Base-by-base conservation (phyloP, 2,113 vertebrate genomes). In the Corvus cornix region DNA sequence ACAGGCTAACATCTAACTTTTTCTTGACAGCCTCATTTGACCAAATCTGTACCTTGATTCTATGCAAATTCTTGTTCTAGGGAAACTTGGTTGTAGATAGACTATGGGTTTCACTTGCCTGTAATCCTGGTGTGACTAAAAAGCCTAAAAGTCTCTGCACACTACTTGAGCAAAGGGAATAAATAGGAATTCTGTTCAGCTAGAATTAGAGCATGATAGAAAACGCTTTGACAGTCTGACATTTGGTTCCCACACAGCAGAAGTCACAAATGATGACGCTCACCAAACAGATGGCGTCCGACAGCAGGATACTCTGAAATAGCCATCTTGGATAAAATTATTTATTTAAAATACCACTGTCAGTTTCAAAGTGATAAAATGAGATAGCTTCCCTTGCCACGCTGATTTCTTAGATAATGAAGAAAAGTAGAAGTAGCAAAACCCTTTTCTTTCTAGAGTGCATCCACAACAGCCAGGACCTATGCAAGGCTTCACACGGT, bases 211-310 rank as follows among this genome's bases (percentile, higher is more conserved):
- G 86, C 91, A 92, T 30, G 84, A 89, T 69, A 68, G 87, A 96
- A 93, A 95, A 85, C 0, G 10, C 92, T 87, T 85, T 95, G 96
- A 95, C 85, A 94, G 93, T 55, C 87, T 95, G 95, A 97, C 92
- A 95, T 95, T 96, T 95, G 93, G 74, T 87, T 97, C 95, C 95
- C 81, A 93, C 93, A 90, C 92, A 90, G 91, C 83, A 95, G 94
- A 97, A 97, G 69, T 89, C 95, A 97, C 80, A 90, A 94, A 93
- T 31, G 64, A 93, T 95, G 90, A 93, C 76, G 83, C 41, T 96
- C 87, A 89, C 79, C 79, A 93, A 93, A 86, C 96, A 97, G 92
- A 97, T 97, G 96, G 96, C 72, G 56, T 96, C 95, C 84, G 20
- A 95, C 95, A 96, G 93, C 94, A 97, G 92, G 93, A 94, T 90